Percentiles rank a stretch among this genome's conserved stretches.
Evolutionary conservation across 1,140 invertebrate genomes (phyloP).

Genomic region (Potamilus streckersoni): DNA sequence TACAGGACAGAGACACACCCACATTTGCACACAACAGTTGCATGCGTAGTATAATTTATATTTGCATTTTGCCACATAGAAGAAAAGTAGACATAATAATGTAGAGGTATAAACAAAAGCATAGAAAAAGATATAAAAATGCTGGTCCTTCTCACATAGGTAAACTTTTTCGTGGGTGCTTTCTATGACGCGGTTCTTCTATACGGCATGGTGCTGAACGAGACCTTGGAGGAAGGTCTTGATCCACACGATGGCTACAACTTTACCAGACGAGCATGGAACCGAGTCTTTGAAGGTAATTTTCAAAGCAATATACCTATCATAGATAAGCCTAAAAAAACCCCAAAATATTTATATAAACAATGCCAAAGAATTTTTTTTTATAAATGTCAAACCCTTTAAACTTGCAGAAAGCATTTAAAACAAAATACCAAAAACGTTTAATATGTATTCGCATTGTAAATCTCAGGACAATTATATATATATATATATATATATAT

Average conservation of each 20-base stretch:
- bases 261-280: conserved; percentile 75
- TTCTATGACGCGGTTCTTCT: conserved; percentile 94
- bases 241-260: conserved; percentile 39
- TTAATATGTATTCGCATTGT: too few species aligned
- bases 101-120: not conserved
- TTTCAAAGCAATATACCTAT: not conserved
- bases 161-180: conserved; percentile 80
- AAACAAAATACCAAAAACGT: too few species aligned
- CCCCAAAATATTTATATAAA: too few species aligned
- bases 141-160: conserved; percentile 28
- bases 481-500: too few species aligned
- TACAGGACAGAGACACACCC: too few species aligned
- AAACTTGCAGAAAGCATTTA: too few species aligned
- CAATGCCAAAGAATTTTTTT: too few species aligned
- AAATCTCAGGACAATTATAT: too few species aligned
- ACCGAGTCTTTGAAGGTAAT: conserved; percentile 81
- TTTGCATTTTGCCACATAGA: not conserved
- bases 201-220: conserved; percentile 84
- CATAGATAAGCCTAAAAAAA: too few species aligned
- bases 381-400: too few species aligned
- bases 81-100: not conserved
- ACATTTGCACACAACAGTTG: too few species aligned
- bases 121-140: not conserved
- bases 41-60: not conserved
- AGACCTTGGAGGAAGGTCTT: conserved; percentile 38